These are phyloP conservation scores for Zenarchopterus dispar DNA, from an alignment of 2,797 vertebrate species.

Conservation along the genomic window DNA sequence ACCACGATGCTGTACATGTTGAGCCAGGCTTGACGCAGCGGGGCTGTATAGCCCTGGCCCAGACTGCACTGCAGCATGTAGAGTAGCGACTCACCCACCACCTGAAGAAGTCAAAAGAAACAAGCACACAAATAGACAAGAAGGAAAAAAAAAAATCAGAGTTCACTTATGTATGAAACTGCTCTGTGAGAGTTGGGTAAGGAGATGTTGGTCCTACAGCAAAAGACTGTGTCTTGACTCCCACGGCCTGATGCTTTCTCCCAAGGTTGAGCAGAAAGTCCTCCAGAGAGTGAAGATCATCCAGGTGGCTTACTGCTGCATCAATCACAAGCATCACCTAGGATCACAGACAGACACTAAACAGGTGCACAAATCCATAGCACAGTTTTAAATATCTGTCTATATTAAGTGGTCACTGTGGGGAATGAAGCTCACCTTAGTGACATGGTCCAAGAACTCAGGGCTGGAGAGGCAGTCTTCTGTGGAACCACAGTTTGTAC, in stretches of 20 bases:
- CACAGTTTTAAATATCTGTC: neutral
- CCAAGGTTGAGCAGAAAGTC: constrained; percentile 91
- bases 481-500: constrained; percentile 86
- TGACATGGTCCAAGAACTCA: constrained; percentile 93
- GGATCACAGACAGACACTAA: constrained; percentile 1
- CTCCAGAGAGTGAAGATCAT: constrained; percentile 90
- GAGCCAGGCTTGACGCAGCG: constrained; percentile 90
- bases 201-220: constrained; percentile 79
- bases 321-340: constrained; percentile 98
- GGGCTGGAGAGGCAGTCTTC: constrained; percentile 92
- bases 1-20: constrained; percentile 90
- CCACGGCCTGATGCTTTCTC: constrained; percentile 91
- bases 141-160: constrained; percentile 1
- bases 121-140: constrained; percentile 22
- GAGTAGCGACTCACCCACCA: constrained; percentile 91
- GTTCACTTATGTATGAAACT: constrained; percentile 25
- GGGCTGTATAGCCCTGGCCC: constrained; percentile 87
- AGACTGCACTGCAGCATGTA: constrained; percentile 94
- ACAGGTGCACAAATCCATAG: neutral
- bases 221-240: constrained; percentile 91
- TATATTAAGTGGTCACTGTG: constrained; percentile 7
- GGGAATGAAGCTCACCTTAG: constrained; percentile 86
- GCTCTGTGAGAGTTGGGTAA: constrained; percentile 16
- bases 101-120: constrained; percentile 72
- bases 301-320: constrained; percentile 90